Base-by-base conservation (phyloP, 2,888 invertebrate genomes). In the Hesperia comma region DNA sequence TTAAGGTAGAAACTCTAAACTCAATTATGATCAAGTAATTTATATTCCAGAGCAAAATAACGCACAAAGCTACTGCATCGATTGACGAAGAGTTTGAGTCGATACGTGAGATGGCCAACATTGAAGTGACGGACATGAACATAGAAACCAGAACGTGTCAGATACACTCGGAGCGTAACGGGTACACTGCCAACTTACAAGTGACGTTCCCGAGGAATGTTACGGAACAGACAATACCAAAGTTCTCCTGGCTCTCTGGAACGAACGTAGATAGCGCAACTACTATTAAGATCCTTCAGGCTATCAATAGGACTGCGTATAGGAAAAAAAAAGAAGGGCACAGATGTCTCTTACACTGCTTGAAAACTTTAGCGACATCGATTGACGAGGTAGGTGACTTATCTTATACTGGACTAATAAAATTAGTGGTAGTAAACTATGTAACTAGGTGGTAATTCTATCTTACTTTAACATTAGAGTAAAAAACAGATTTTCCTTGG, bases 331-430 rank as follows among this genome's bases (percentile, higher is more conserved):
- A 95, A 72, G 96, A 97, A 82, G 97, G 97, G 61, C 95, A 97
- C 61, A 96, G 97, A 43, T 98, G 98, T 83, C 88, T 99, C 62
- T 96, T 98, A 82, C 97, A 98, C 56, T 98, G 98, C 85, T 90
- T 98, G 51, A 93, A 93, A 78, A 91, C 92, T 33, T 81, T 93
- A 69, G 90, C 90, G 1, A 92, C 88, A 51, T 88, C 88, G 55
- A 84, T 93, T 70, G 92, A 93, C 79, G 93, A 93, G 85, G 93
- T 93, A 83, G 70, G 63, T 56, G 0, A 26, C n/a, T 49, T 8
- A 4, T 57, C 33, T 57, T 26, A 14, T 37, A 55, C 12, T 37
- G 12, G 12, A 37, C 37, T 37, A 12, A 12, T 2, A 10, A 37
- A 37, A 37, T 26, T 2, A 5, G 26, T n/a, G n/a, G n/a, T n/a